A percentile compares a stretch with the other conserved stretches of the same genome.
These are phyloP conservation scores for Coilia nasus DNA, from an alignment of 2,797 vertebrate species.

Conservation along the genomic window DNA sequence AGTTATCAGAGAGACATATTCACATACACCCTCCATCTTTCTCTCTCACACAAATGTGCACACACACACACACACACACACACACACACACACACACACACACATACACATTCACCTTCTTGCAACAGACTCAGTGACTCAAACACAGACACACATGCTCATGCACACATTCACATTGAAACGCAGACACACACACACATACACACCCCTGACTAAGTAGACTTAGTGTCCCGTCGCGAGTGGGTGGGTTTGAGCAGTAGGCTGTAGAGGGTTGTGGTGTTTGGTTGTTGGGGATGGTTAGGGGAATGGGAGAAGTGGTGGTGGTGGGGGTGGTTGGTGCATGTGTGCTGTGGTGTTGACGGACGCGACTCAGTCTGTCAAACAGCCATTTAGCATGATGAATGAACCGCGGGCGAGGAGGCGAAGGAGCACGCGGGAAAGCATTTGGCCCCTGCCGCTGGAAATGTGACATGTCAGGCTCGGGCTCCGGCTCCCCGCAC, in stretches of 20 bases:
- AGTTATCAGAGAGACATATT: not conserved
- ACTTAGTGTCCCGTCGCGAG: conserved; percentile 44
- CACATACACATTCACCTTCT: not conserved
- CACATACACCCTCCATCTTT: not conserved
- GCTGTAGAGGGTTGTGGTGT: not conserved
- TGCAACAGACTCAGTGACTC: too few species aligned
- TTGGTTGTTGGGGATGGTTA: not conserved
- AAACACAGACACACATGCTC: not conserved
- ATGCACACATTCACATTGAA: conserved; percentile 45
- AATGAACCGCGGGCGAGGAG: conserved; percentile 68
- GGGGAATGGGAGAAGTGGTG: conserved; percentile 10
- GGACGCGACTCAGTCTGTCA: conserved; percentile 77
- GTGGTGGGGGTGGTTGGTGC: not conserved
- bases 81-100: not conserved
- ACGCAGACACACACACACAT: conserved; percentile 39
- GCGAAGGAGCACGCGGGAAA: conserved; percentile 60
- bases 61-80: not conserved
- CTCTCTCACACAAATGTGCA: not conserved
- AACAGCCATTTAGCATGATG: conserved; percentile 70
- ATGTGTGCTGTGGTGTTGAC: conserved; percentile 63
- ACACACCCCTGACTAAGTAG: conserved; percentile 45
- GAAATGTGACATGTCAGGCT: conserved; percentile 58
- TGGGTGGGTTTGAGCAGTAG: conserved; percentile 31
- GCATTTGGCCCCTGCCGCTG: conserved; percentile 59
- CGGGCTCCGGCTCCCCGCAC: not conserved